Percentiles rank a stretch among this genome's conserved stretches.
phyloP scores from a whole-genome alignment of 2,113 vertebrate species.

The Ivindomyrus marchei region DNA sequence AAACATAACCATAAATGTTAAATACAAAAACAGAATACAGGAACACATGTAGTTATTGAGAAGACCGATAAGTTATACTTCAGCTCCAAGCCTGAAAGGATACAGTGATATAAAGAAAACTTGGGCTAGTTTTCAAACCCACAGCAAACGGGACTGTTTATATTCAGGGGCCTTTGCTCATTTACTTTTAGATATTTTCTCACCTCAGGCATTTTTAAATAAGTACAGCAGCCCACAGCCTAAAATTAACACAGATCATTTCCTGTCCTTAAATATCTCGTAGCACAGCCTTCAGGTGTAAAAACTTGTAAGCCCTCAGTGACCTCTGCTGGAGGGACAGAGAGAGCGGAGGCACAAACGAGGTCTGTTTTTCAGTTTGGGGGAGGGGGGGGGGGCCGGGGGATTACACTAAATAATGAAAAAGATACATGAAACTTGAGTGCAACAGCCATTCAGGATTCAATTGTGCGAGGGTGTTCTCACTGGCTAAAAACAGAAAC shows the following conservation, averaged over 20 bases:
- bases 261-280: slow-evolving; percentile 1
- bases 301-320: background rate
- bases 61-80: background rate
- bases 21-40: background rate
- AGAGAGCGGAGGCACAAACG: background rate
- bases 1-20: background rate
- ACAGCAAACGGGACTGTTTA: background rate
- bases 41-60: background rate
- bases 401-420: background rate
- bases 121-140: background rate
- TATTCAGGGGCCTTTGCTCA: background rate
- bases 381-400: background rate
- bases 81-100: background rate
- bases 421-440: background rate
- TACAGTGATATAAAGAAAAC: too few species aligned
- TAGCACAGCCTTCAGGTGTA: background rate
- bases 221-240: background rate
- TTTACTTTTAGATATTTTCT: background rate
- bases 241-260: slow-evolving; percentile 3
- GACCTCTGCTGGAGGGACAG: background rate
- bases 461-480: slow-evolving; percentile 1
- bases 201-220: background rate
- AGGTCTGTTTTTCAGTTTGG: background rate
- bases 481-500: background rate
- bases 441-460: background rate